A percentile compares a stretch with the other conserved stretches of the same genome.
phyloP scores from a whole-genome alignment of 2,888 invertebrate genomes.

The Hirudinaria manillensis region DNA sequence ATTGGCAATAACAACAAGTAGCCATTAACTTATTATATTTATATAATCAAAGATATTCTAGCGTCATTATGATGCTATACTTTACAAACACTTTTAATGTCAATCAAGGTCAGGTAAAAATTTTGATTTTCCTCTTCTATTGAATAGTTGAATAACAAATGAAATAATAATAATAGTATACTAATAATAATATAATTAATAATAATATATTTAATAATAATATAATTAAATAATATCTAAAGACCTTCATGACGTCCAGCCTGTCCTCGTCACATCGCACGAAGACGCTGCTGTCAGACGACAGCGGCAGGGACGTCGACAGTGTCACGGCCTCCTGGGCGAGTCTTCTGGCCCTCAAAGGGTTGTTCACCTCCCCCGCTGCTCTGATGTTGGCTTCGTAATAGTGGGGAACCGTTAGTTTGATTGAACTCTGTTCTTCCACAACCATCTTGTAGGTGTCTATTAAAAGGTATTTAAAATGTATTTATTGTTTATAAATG shows the following conservation, averaged over 20 bases:
- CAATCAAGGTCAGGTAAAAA: too few species aligned
- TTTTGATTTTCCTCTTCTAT: too few species aligned
- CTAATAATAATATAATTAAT: neutral
- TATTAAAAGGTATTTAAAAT: constrained; percentile 49
- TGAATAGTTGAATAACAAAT: too few species aligned
- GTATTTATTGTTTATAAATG: constrained; percentile 17
- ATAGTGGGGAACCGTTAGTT: constrained; percentile 74
- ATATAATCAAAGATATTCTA: too few species aligned
- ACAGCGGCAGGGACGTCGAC: constrained; percentile 82
- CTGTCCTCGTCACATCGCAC: constrained; percentile 88
- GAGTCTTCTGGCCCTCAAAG: constrained; percentile 76
- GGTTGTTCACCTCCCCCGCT: constrained; percentile 78
- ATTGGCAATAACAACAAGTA: neutral
- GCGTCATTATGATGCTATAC: too few species aligned
- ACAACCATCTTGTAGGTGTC: constrained; percentile 87
- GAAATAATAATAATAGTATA: neutral
- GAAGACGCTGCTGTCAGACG: constrained; percentile 87
- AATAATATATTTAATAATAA: neutral
- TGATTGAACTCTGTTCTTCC: constrained; percentile 65
- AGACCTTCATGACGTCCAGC: constrained; percentile 84
- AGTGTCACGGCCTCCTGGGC: constrained; percentile 91
- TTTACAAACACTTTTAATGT: too few species aligned
- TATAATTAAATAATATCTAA: neutral
- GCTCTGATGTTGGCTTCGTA: constrained; percentile 64
- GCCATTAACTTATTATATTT: too few species aligned